Percentiles rank a stretch among this genome's conserved stretches.
Evolutionary conservation across 2,797 vertebrate genomes (phyloP).

Genomic region (Esox lucius): DNA sequence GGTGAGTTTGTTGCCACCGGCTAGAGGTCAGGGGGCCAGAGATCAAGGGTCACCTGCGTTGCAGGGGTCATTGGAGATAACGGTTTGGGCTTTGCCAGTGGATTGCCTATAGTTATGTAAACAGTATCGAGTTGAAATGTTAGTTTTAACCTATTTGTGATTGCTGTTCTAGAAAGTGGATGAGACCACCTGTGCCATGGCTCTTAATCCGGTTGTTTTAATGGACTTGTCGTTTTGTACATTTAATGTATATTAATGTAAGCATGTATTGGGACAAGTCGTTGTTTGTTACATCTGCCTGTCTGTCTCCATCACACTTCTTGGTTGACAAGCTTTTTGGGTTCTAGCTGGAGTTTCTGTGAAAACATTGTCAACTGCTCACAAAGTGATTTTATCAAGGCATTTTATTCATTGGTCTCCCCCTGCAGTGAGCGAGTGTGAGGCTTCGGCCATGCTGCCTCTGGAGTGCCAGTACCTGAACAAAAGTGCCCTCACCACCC

Average conservation of each 20-base stretch:
- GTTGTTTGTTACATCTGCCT: background rate
- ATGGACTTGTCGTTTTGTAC: too few species aligned
- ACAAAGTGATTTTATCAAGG: background rate
- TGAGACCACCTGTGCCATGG: background rate
- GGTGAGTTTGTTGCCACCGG: constrained; percentile 65
- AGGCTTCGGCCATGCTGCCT: constrained; percentile 94
- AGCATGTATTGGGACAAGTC: background rate
- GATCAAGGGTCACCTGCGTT: background rate
- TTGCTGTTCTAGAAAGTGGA: background rate
- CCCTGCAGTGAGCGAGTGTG: constrained; percentile 89
- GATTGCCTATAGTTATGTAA: background rate
- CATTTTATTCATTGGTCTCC: background rate
- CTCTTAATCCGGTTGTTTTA: background rate
- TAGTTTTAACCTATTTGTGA: background rate
- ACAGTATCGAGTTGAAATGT: background rate
- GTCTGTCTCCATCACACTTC: background rate
- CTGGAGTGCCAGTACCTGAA: constrained; percentile 98
- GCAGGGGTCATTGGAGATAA: background rate
- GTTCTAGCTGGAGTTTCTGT: background rate
- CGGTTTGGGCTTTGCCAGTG: background rate
- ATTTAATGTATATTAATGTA: background rate
- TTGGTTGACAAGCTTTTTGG: background rate
- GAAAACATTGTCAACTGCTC: background rate
- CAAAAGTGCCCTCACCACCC: constrained; percentile 92
- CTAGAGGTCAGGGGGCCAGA: background rate